Percentiles rank a stretch among this genome's conserved stretches.
These are phyloP conservation scores for Corythaeola cristata DNA, from an alignment of 2,113 vertebrate species.

Conservation along the genomic window DNA sequence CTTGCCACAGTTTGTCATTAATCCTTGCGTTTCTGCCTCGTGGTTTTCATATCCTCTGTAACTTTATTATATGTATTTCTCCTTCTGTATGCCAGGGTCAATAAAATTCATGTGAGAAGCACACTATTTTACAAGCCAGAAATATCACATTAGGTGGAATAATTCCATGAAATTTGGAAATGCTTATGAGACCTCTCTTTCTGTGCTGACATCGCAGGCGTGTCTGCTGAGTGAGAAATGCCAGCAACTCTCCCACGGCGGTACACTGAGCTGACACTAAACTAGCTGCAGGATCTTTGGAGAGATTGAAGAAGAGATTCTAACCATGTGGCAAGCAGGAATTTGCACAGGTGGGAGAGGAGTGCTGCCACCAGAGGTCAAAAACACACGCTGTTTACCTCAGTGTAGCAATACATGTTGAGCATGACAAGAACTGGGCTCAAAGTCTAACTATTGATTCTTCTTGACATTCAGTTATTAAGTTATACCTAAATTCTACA, in stretches of 20 bases:
- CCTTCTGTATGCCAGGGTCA: background rate
- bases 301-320: background rate
- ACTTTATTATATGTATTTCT: background rate
- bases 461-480: background rate
- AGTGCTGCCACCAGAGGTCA: background rate
- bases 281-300: background rate
- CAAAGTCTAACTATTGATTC: background rate
- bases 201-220: background rate
- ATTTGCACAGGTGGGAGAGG: background rate
- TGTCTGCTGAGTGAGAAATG: background rate
- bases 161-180: background rate
- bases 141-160: background rate
- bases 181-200: background rate
- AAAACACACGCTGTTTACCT: background rate
- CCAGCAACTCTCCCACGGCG: background rate
- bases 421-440: background rate
- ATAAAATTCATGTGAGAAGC: background rate
- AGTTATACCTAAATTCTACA: background rate
- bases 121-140: background rate
- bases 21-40: background rate
- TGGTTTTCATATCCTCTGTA: background rate
- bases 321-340: rapidly evolving
- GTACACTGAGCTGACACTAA: background rate
- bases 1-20: conserved; percentile 1
- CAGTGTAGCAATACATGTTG: background rate